A percentile compares a stretch with the other conserved stretches of the same genome.
Conservation (phyloP, 2,113 vertebrate species). For the Oryzias curvinotus region DNA sequence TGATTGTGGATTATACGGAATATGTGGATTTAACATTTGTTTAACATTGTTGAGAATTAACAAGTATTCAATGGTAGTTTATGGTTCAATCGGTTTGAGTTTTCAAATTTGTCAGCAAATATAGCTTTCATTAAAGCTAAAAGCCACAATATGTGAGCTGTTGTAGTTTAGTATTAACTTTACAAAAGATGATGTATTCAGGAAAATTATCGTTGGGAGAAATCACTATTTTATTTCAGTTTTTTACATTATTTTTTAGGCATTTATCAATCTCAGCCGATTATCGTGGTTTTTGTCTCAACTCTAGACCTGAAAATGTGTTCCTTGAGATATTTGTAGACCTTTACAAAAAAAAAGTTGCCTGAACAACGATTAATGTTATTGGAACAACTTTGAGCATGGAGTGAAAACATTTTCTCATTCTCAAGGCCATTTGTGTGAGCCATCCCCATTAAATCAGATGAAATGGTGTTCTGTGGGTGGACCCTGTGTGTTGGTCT, state of each 20-base stretch:
- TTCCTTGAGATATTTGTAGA: conserved; percentile 30
- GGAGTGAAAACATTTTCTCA: conserved; percentile 58
- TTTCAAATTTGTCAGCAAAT: neutral
- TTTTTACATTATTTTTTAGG: too few species aligned
- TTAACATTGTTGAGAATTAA: conserved; percentile 1
- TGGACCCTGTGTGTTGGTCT: conserved; percentile 42
- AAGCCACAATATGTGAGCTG: neutral
- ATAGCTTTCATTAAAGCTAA: neutral
- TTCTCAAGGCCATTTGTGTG: conserved; percentile 35
- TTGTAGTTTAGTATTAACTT: neutral
- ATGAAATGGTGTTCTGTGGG: conserved; percentile 54
- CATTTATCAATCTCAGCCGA: too few species aligned
- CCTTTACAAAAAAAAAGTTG: conserved; percentile 69
- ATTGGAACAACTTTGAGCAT: conserved; percentile 63
- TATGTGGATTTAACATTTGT: neutral
- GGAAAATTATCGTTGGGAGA: too few species aligned
- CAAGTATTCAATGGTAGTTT: too few species aligned
- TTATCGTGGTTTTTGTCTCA: too few species aligned
- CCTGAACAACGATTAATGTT: conserved; percentile 72
- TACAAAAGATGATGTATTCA: too few species aligned
- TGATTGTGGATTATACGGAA: too few species aligned
- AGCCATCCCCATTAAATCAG: conserved; percentile 57
- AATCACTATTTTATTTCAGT: too few species aligned
- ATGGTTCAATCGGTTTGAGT: neutral
- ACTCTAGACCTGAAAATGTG: too few species aligned